Percentiles rank a stretch among this genome's conserved stretches.
Conservation (phyloP, 2,888 invertebrate genomes). For the Synanthedon andrenaeformis region DNA sequence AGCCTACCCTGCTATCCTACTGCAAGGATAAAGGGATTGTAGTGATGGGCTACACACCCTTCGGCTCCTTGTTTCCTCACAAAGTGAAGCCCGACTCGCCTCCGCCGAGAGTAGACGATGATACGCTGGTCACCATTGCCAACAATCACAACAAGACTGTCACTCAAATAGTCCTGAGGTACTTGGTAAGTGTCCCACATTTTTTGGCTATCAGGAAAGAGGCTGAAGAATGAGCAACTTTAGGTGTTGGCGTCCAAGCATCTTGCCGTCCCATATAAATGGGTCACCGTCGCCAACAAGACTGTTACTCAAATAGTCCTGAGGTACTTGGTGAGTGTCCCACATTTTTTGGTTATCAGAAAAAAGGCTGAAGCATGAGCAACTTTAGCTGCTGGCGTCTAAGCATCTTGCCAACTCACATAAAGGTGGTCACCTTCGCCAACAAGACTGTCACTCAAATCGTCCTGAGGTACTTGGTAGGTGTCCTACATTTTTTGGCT, state of each 20-base stretch:
- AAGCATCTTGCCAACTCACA: too few species aligned
- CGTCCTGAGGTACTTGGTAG: constrained; percentile 74
- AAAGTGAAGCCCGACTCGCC: constrained; percentile 63
- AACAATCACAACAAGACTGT: constrained; percentile 74
- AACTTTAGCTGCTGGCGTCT: too few species aligned
- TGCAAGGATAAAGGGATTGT: constrained; percentile 74
- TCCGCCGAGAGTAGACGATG: constrained; percentile 65
- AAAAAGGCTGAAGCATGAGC: neutral
- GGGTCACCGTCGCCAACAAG: constrained; percentile 66
- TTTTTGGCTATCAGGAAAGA: neutral
- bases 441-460: constrained; percentile 75
- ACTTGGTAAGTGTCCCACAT: constrained; percentile 61
- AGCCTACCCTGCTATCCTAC: constrained; percentile 75
- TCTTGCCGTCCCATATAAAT: too few species aligned
- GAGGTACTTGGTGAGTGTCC: constrained; percentile 71
- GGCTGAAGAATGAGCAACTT: neutral
- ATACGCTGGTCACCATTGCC: constrained; percentile 63
- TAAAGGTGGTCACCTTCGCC: constrained; percentile 53
- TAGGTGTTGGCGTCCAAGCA: too few species aligned
- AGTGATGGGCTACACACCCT: constrained; percentile 80
- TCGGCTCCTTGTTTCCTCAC: constrained; percentile 65
- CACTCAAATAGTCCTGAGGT: constrained; percentile 73
- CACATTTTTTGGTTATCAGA: neutral
- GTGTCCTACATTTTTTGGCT: constrained; percentile 4
- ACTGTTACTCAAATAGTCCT: constrained; percentile 73